Evolutionary conservation across 2,888 invertebrate genomes (phyloP).

Genomic region (Xylocampa areola): DNA sequence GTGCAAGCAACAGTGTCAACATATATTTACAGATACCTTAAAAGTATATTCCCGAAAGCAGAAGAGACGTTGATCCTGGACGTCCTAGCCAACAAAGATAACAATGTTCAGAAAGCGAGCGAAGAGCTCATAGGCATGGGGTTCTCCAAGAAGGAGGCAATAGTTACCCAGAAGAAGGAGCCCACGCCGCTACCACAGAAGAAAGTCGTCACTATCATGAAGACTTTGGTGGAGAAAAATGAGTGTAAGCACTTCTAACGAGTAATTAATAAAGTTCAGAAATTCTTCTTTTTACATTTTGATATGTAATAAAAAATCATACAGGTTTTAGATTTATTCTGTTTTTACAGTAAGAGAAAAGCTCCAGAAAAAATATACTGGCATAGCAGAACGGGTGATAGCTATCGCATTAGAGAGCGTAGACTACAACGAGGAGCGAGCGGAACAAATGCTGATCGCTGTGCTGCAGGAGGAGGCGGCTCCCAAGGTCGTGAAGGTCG

Average conservation of each 20-base stretch:
- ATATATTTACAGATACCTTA: conserved; percentile 93
- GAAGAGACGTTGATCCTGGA: conserved; percentile 96
- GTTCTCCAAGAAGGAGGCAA: conserved; percentile 93
- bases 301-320: too few relatives aligned
- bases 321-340: not conserved
- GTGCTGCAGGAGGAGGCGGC: conserved; percentile 91
- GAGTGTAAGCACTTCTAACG: conserved; percentile 86
- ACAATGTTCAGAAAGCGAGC: conserved; percentile 96
- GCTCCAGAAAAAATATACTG: conserved; percentile 93
- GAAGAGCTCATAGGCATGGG: conserved; percentile 95
- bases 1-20: not conserved
- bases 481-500: conserved; percentile 65
- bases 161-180: conserved; percentile 66
- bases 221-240: conserved; percentile 92
- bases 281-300: too few relatives aligned
- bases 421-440: conserved; percentile 95
- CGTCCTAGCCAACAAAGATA: conserved; percentile 95
- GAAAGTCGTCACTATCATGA: conserved; percentile 91
- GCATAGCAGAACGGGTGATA: conserved; percentile 94
- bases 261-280: too few relatives aligned
- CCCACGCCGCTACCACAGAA: conserved; percentile 76
- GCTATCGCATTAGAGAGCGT: conserved; percentile 96
- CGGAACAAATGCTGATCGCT: conserved; percentile 94
- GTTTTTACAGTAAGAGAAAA: conserved; percentile 91
- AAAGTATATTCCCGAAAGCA: conserved; percentile 96